Conservation (phyloP, 2,888 invertebrate species). For the Cylindroiulus punctatus region DNA sequence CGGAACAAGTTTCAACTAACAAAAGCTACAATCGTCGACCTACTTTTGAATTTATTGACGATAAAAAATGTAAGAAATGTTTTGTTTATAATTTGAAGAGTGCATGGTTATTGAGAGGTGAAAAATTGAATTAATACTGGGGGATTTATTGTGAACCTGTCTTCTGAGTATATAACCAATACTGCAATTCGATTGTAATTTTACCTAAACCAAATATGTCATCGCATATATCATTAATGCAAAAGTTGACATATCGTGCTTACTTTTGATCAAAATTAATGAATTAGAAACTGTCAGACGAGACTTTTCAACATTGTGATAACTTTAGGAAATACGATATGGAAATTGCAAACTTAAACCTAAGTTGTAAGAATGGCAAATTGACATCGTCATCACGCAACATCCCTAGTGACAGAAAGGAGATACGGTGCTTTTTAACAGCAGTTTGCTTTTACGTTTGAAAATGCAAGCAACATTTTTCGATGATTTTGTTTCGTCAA, state of each 20-base stretch:
- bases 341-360: not conserved
- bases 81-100: too few species aligned
- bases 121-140: not conserved
- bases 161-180: not conserved
- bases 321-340: not conserved
- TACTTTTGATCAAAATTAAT: not conserved
- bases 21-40: too few species aligned
- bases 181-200: not conserved
- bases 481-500: not conserved
- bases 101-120: too few species aligned
- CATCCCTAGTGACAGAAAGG: not conserved
- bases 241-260: not conserved
- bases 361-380: not conserved
- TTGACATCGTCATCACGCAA: not conserved
- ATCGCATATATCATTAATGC: not conserved
- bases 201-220: not conserved
- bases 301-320: not conserved
- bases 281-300: not conserved
- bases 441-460: not conserved
- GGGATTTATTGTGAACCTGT: too few species aligned
- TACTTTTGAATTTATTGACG: too few species aligned
- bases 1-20: too few species aligned
- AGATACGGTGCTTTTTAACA: not conserved
- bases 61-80: too few species aligned
- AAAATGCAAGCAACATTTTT: not conserved